A percentile compares a stretch with the other conserved stretches of the same genome.
phyloP scores from a whole-genome alignment of 2,888 invertebrate species.

The Zonitis immaculata region DNA sequence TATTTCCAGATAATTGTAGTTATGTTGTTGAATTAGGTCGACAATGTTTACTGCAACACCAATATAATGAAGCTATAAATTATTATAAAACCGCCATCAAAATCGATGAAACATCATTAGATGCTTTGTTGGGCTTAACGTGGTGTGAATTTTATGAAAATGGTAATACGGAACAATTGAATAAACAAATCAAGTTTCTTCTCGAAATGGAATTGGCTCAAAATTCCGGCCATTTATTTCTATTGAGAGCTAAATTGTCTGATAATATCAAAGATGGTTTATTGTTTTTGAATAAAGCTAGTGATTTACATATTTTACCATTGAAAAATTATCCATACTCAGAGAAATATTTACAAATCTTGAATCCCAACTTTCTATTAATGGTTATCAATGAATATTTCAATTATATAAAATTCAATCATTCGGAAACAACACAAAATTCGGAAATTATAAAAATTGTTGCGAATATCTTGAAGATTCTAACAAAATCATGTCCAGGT shows the following conservation, averaged over 20 bases:
- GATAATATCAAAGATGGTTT: slow-evolving; percentile 55
- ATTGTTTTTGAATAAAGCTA: slow-evolving; percentile 59
- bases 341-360: slow-evolving; percentile 63
- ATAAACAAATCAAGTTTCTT: slow-evolving; percentile 82
- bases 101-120: slow-evolving; percentile 76
- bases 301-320: slow-evolving; percentile 52
- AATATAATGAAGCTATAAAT: slow-evolving; percentile 71
- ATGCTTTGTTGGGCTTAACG: slow-evolving; percentile 76
- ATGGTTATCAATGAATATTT: slow-evolving; percentile 74
- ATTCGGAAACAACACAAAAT: not conserved
- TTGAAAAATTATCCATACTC: slow-evolving; percentile 64
- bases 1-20: slow-evolving; percentile 63
- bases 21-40: slow-evolving; percentile 79
- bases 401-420: slow-evolving; percentile 58
- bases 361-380: slow-evolving; percentile 84
- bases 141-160: slow-evolving; percentile 74
- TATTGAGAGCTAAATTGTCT: slow-evolving; percentile 64
- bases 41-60: slow-evolving; percentile 69
- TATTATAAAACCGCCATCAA: slow-evolving; percentile 79
- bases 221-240: slow-evolving; percentile 60
- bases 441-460: slow-evolving; percentile 52
- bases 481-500: slow-evolving; percentile 80
- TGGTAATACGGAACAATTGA: slow-evolving; percentile 67
- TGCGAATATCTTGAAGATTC: slow-evolving; percentile 63
- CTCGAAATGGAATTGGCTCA: slow-evolving; percentile 71